A percentile compares a stretch with the other conserved stretches of the same genome.
Evolutionary conservation across 2,113 vertebrate genomes (phyloP).

Genomic region (Scomber colias): DNA sequence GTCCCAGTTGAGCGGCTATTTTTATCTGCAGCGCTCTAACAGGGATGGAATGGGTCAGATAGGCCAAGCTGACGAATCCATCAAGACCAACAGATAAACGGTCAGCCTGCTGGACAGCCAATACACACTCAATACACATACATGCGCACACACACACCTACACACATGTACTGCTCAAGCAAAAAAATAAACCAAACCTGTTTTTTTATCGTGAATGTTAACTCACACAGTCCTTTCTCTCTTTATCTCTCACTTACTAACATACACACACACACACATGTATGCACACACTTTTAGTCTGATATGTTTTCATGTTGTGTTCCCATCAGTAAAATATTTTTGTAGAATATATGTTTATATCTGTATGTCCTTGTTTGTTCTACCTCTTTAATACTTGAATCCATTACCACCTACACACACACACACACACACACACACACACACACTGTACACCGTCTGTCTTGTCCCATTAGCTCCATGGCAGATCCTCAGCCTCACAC

Average conservation of each 20-base stretch:
- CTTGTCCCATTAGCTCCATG: constrained; percentile 26
- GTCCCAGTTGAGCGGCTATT: constrained; percentile 80
- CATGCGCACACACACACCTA: not conserved
- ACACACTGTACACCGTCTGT: constrained; percentile 8
- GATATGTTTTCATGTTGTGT: not conserved
- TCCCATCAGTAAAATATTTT: not conserved
- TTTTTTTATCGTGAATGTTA: constrained; percentile 6
- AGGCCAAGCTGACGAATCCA: constrained; percentile 71
- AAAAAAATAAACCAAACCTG: constrained; percentile 24
- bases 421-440: no score
- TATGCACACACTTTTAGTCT: not conserved
- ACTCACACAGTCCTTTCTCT: not conserved
- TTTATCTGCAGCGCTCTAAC: constrained; percentile 69
- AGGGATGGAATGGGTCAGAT: constrained; percentile 74
- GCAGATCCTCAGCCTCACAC: constrained; percentile 21
- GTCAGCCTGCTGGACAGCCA: constrained; percentile 17
- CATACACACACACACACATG: not conserved
- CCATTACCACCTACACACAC: not conserved
- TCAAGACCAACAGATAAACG: constrained; percentile 72
- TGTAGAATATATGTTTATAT: not conserved
- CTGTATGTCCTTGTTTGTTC: constrained; percentile 14
- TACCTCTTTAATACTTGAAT: constrained; percentile 20
- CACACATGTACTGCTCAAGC: constrained; percentile 9
- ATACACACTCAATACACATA: not conserved
- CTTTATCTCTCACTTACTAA: not conserved